A percentile compares a stretch with the other conserved stretches of the same genome.
These are phyloP conservation scores for Mormyrus lacerda DNA, from an alignment of 2,113 vertebrate genomes.

Conservation along the genomic window DNA sequence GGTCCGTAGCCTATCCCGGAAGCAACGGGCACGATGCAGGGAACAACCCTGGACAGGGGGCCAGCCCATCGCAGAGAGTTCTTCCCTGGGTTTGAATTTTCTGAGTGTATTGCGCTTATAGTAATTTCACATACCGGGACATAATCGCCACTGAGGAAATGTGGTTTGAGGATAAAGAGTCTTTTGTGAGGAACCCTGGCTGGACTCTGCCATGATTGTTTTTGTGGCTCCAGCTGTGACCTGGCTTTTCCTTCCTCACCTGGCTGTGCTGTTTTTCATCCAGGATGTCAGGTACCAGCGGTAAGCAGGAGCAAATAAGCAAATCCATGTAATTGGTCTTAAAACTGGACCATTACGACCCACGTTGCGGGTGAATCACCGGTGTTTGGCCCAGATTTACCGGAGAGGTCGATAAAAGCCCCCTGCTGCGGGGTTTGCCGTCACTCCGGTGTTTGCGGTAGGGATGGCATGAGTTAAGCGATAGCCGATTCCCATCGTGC, in stretches of 20 bases:
- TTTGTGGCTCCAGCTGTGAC: background rate
- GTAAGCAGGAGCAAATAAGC: constrained; percentile 3
- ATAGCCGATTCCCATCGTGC: background rate
- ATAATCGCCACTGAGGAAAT: background rate
- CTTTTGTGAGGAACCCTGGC: background rate
- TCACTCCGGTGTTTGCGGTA: background rate
- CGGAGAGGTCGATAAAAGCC: constrained; percentile 31
- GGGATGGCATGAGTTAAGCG: background rate
- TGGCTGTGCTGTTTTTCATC: background rate
- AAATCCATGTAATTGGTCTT: constrained; percentile 22
- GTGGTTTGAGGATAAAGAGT: background rate
- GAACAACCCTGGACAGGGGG: no score
- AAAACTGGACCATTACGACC: constrained; percentile 26
- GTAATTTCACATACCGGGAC: background rate
- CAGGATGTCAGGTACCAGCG: background rate
- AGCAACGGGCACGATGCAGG: no score
- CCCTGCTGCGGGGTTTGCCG: background rate
- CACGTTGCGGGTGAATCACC: constrained; percentile 29
- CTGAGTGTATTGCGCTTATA: background rate
- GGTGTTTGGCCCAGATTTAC: constrained; percentile 31
- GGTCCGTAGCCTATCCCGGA: no score
- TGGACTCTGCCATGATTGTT: background rate
- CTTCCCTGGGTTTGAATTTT: background rate
- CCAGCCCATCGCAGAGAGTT: no score
- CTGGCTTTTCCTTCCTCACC: background rate